Evolutionary conservation across 2,888 invertebrate genomes (phyloP).

Genomic region (Sphaerophoria rueppellii): DNA sequence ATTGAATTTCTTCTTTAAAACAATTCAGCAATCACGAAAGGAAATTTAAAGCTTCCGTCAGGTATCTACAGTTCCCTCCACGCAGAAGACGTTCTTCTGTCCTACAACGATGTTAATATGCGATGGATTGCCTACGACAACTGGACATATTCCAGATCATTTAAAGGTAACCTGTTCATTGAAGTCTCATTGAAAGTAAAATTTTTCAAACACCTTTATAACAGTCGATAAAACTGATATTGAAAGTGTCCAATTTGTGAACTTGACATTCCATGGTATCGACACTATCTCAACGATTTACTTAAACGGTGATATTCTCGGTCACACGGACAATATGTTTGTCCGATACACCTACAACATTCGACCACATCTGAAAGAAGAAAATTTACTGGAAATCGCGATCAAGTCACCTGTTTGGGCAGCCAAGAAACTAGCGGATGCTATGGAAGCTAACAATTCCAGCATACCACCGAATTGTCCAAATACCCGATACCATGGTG

Average conservation of each 20-base stretch:
- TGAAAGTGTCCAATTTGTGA: constrained; percentile 77
- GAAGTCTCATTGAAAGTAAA: background rate
- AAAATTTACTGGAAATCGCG: constrained; percentile 85
- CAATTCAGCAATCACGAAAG: constrained; percentile 75
- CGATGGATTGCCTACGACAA: constrained; percentile 92
- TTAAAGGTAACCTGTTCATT: constrained; percentile 84
- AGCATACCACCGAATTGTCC: constrained; percentile 89
- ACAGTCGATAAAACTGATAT: constrained; percentile 79
- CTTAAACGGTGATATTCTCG: constrained; percentile 87
- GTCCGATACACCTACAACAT: constrained; percentile 89
- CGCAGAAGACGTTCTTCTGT: constrained; percentile 81
- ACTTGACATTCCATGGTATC: constrained; percentile 91
- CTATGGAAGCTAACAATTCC: constrained; percentile 75
- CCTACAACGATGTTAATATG: constrained; percentile 90
- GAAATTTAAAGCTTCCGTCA: constrained; percentile 77
- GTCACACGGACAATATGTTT: constrained; percentile 92
- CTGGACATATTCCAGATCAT: constrained; percentile 89
- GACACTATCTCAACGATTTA: constrained; percentile 91
- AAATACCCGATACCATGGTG: constrained; percentile 89
- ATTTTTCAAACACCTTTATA: background rate
- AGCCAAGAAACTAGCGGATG: constrained; percentile 82
- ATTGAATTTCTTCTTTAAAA: background rate
- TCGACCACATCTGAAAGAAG: constrained; percentile 81
- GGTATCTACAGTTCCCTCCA: constrained; percentile 79
- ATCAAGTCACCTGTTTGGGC: constrained; percentile 87